A percentile compares a stretch with the other conserved stretches of the same genome.
Conservation (phyloP, 2,888 invertebrate species). For the Archips crataeganus region DNA sequence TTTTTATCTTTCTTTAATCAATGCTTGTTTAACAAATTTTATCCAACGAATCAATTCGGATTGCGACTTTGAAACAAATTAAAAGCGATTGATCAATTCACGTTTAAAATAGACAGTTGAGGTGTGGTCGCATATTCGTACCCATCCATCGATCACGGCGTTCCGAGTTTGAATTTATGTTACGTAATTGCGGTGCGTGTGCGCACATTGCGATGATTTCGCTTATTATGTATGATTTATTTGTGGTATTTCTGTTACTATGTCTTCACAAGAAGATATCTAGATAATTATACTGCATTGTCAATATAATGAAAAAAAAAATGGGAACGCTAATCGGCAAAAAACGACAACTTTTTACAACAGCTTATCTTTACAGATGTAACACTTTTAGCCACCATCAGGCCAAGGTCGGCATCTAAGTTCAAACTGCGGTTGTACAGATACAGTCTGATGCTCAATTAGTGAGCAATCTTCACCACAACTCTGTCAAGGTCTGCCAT, state of each 20-base stretch:
- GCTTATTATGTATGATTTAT: constrained; percentile 67
- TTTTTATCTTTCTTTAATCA: constrained; percentile 26
- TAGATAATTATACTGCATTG: constrained; percentile 19
- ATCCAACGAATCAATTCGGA: constrained; percentile 24
- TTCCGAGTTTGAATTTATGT: constrained; percentile 77
- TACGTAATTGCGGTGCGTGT: constrained; percentile 77
- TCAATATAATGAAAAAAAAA: not conserved
- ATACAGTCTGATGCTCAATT: constrained; percentile 58
- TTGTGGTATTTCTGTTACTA: constrained; percentile 70
- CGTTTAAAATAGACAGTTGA: constrained; percentile 68
- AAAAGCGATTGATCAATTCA: constrained; percentile 68
- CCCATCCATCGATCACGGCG: constrained; percentile 76
- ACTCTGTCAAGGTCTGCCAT: constrained; percentile 64
- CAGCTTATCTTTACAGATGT: constrained; percentile 18
- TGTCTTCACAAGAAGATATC: constrained; percentile 52
- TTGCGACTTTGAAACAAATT: constrained; percentile 44
- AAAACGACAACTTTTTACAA: not conserved
- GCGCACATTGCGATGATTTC: constrained; percentile 52
- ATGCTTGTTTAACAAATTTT: constrained; percentile 34
- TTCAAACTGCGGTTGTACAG: constrained; percentile 66
- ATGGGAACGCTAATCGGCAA: not conserved
- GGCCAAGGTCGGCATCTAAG: constrained; percentile 60
- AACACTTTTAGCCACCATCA: constrained; percentile 38
- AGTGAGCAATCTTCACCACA: constrained; percentile 71
- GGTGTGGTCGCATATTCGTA: constrained; percentile 67